Base-by-base conservation (phyloP, 2,797 vertebrate genomes). In the Cuculus canorus region DNA sequence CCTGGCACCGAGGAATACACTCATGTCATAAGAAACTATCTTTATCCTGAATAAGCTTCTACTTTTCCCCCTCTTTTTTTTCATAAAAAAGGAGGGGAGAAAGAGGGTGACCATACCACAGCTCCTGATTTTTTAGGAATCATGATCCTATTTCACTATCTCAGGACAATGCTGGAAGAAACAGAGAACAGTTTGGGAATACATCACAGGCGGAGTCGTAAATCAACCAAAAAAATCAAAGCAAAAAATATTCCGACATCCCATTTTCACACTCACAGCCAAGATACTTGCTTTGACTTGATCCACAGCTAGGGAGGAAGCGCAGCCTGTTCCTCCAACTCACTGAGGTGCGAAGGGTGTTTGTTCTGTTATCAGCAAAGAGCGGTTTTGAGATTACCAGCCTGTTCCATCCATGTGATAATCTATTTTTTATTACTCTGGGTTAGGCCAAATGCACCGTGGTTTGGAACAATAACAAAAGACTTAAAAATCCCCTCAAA, bases 221-320 rank as follows among this genome's bases (percentile, higher is more conserved):
- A 90, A 69, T 48, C 39, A 56, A 43, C 30, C 37, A 54, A 43
- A 6, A 9, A 19, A 39, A 72, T 17, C 0, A 35, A 66, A 64
- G 45, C 21, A 53, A 59, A 61, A 39, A 16, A 23, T 24, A 19
- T 76, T n/a, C 63, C 64, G 68, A 73, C 70, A 2, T 86, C 48
- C n/a, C 3, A 0, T 39, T 88, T 91, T 66, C 45, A 71, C 63
- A 52, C 4, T 3, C 80, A 45, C 41, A 54, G 80, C 85, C 84
- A 88, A 86, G 65, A 82, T 86, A 90, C 63, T 28, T 94, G 86
- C 91, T 95, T 90, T 73, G 90, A 84, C 87, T 77, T 90, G 85
- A 88, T 57, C 56, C 9, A 14, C 53, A 50, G 85, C 1, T 0
- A 81, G 63, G 66, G 72, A 80, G 70, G 54, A 70, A 81, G 32